A percentile compares a stretch with the other conserved stretches of the same genome.
Conservation (phyloP, 2,888 invertebrate species). For the Drosophila mulleri region DNA sequence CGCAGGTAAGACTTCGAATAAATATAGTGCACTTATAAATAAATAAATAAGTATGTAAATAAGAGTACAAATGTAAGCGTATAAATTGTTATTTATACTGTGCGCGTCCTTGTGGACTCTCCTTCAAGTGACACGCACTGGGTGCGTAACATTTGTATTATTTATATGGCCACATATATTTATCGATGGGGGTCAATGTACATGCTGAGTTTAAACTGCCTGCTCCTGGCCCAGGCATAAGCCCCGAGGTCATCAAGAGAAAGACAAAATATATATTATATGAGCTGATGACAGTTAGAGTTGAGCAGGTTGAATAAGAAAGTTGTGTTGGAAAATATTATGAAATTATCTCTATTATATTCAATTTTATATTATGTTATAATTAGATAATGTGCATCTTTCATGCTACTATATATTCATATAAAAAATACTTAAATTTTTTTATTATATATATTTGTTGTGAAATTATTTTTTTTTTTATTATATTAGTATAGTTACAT, state of each 20-base stretch:
- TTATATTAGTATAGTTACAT: too few species aligned
- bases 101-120: conserved; percentile 13
- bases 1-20: conserved; percentile 78
- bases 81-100: background rate
- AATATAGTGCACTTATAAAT: background rate
- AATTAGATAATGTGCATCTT: too few species aligned
- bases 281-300: background rate
- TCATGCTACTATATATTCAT: too few species aligned
- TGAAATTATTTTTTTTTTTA: too few species aligned
- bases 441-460: too few species aligned
- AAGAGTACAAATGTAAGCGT: too few species aligned
- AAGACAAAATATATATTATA: background rate
- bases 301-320: background rate
- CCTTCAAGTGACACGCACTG: conserved; percentile 41
- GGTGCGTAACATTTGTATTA: conserved; percentile 11
- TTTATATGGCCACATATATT: conserved; percentile 7
- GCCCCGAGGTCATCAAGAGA: background rate
- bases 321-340: too few species aligned
- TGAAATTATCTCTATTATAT: too few species aligned
- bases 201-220: conserved; percentile 13
- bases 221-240: background rate
- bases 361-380: too few species aligned
- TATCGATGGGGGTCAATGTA: conserved; percentile 7
- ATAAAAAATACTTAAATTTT: too few species aligned
- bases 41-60: background rate